A percentile compares a stretch with the other conserved stretches of the same genome.
Conservation (phyloP, 2,113 vertebrate species). For the Tinamus guttatus region DNA sequence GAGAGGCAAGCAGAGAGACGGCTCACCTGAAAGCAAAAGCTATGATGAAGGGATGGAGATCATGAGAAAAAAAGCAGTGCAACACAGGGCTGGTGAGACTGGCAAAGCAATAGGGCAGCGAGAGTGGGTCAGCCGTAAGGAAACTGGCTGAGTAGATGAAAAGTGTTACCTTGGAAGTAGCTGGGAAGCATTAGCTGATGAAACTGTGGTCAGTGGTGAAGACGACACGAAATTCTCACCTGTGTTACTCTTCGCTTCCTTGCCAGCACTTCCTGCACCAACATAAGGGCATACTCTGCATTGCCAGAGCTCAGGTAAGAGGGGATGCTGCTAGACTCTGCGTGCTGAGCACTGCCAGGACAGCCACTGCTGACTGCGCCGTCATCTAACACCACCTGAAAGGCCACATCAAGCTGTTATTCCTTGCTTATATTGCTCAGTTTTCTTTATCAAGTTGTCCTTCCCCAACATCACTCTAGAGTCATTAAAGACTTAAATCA, state of each 20-base stretch:
- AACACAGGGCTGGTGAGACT: neutral
- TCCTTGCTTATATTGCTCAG: neutral
- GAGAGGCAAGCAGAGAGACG: neutral
- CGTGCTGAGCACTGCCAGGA: neutral
- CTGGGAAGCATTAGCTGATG: neutral
- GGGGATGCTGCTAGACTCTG: neutral
- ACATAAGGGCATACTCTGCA: constrained; percentile 42
- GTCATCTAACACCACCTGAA: constrained; percentile 73
- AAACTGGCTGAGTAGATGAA: neutral
- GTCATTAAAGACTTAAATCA: neutral
- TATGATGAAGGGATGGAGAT: neutral
- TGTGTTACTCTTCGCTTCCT: constrained; percentile 57
- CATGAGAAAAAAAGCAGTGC: neutral
- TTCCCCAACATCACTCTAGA: neutral
- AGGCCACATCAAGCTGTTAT: constrained; percentile 48
- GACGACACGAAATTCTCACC: constrained; percentile 63
- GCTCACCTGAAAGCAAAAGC: neutral
- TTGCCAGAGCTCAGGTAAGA: constrained; percentile 25
- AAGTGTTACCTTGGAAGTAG: neutral
- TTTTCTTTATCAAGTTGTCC: neutral
- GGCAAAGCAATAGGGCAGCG: neutral
- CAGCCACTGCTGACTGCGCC: neutral
- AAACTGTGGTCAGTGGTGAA: neutral
- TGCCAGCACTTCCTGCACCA: constrained; percentile 72
- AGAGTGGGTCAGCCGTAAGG: neutral